phyloP scores from a whole-genome alignment of 2,113 vertebrate genomes.

The Fregata magnificens region DNA sequence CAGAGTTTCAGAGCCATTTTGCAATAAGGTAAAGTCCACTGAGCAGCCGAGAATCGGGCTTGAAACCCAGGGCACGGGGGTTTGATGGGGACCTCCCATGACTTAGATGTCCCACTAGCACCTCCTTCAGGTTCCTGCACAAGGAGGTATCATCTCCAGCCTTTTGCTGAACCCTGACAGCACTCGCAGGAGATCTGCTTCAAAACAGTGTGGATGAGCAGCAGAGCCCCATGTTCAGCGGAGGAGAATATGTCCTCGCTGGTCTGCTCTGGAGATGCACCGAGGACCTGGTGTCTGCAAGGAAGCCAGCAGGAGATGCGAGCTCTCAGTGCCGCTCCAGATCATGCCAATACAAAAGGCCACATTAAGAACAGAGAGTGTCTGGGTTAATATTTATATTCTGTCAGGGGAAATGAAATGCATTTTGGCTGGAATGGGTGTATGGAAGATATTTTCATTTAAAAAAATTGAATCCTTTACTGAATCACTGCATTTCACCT shows the following conservation, averaged over 20 bases:
- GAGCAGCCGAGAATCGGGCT: not conserved
- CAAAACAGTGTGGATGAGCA: accelerated
- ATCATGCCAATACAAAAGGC: not conserved
- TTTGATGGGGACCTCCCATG: not conserved
- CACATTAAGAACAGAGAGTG: not conserved
- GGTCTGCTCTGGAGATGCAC: not conserved
- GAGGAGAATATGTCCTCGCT: not conserved
- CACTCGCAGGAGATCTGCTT: not conserved
- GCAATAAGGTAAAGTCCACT: not conserved
- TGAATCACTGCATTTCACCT: not conserved
- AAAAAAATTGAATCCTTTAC: not conserved
- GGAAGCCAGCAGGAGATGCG: not conserved
- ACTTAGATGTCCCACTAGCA: not conserved
- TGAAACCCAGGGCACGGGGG: accelerated
- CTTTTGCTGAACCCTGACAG: not conserved
- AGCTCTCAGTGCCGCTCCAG: not conserved
- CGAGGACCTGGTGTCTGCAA: accelerated
- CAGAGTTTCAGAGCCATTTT: not conserved
- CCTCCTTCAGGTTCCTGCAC: not conserved
- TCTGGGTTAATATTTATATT: slow-evolving; percentile 42
- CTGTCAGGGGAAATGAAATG: not conserved
- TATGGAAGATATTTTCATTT: slow-evolving; percentile 8
- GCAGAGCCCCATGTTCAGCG: not conserved
- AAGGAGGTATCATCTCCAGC: not conserved
- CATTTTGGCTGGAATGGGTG: not conserved